Conservation (phyloP, 2,888 invertebrate genomes). For the Eupithecia subumbrata region DNA sequence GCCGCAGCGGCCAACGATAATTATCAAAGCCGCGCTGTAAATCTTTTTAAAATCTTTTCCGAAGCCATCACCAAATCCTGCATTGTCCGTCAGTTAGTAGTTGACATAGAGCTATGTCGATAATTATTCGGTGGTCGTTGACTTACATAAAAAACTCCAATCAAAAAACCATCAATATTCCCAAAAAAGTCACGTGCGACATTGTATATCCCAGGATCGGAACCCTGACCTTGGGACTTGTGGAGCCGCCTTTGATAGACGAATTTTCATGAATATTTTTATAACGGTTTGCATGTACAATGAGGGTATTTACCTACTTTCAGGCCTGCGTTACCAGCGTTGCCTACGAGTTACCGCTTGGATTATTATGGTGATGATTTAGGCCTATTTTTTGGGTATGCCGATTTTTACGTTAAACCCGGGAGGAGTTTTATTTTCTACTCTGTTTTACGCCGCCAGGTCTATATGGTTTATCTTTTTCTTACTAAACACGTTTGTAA, state of each 20-base stretch:
- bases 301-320: constrained; percentile 31
- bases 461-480: background rate
- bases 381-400: constrained; percentile 5
- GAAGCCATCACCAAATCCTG: background rate
- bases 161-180: background rate
- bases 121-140: background rate
- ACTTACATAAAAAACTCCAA: background rate
- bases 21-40: background rate
- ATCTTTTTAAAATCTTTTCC: background rate
- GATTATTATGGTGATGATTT: constrained; percentile 22
- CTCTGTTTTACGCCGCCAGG: background rate
- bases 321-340: constrained; percentile 21
- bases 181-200: constrained; percentile 3
- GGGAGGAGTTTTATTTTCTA: background rate
- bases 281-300: constrained; percentile 54
- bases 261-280: constrained; percentile 60
- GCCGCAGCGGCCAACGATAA: background rate
- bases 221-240: constrained; percentile 34
- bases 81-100: background rate
- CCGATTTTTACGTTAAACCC: background rate
- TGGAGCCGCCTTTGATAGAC: constrained; percentile 30
- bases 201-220: background rate
- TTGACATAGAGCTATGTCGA: too few species aligned
- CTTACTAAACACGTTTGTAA: background rate
- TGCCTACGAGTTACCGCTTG: constrained; percentile 15